Conservation (phyloP, 2,888 invertebrate species). For the Sturmia bella region DNA sequence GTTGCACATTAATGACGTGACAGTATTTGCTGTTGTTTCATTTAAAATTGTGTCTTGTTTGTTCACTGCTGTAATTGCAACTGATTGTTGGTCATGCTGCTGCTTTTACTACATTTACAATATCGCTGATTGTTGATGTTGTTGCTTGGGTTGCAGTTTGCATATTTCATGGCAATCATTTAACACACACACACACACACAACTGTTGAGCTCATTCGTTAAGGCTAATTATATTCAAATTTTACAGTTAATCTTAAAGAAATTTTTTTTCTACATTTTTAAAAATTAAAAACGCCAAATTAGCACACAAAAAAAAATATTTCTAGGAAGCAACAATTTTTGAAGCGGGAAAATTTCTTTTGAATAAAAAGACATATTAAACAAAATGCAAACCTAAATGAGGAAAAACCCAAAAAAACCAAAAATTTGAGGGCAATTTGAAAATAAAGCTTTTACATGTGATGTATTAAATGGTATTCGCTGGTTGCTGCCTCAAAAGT, state of each 20-base stretch:
- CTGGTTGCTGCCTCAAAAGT: no score
- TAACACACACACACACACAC: neutral
- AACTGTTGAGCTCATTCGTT: constrained; percentile 57
- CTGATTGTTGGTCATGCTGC: constrained; percentile 41
- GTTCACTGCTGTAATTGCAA: constrained; percentile 28
- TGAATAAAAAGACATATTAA: no score
- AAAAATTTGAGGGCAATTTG: no score
- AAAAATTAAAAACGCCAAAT: neutral
- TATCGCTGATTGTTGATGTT: neutral
- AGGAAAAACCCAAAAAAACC: no score
- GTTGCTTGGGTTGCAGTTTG: constrained; percentile 38
- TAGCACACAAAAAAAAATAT: neutral
- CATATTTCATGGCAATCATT: constrained; percentile 51
- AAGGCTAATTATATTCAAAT: constrained; percentile 65
- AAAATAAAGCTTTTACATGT: no score
- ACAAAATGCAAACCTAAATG: no score
- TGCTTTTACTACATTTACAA: neutral
- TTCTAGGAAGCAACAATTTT: no score
- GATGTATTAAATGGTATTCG: no score
- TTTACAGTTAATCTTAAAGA: constrained; percentile 51
- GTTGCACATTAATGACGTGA: constrained; percentile 80
- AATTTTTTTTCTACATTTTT: neutral
- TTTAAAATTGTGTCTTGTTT: constrained; percentile 33
- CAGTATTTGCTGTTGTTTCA: constrained; percentile 41
- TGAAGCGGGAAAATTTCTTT: no score